A percentile compares a stretch with the other conserved stretches of the same genome.
Evolutionary conservation across 2,888 invertebrate species (phyloP).

Genomic region (Tetragonisca angustula): DNA sequence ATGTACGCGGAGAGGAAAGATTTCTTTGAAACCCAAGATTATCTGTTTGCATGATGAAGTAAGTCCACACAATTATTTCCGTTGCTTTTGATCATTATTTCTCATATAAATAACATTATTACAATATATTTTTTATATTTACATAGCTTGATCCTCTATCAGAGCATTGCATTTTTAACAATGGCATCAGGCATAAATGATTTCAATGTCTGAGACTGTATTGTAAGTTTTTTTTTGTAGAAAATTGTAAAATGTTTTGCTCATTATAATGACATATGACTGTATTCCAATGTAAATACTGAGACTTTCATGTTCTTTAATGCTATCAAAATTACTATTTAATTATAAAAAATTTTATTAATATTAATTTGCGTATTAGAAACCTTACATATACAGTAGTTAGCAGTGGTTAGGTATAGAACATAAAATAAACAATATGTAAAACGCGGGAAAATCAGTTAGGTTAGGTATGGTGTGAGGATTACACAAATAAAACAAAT

Average conservation of each 20-base stretch:
- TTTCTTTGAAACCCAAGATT: conserved; percentile 57
- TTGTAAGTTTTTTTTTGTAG: not conserved
- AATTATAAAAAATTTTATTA: not conserved
- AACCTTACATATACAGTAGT: not conserved
- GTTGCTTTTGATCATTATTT: conserved; percentile 20
- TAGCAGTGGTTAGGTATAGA: not conserved
- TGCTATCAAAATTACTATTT: not conserved
- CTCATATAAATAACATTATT: not conserved
- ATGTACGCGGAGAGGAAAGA: conserved; percentile 39
- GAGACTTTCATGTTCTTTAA: not conserved
- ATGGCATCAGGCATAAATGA: not conserved
- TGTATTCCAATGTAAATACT: not conserved
- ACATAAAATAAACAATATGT: conserved; percentile 18
- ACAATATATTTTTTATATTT: not conserved
- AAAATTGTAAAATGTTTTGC: not conserved
- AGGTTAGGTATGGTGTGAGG: conserved; percentile 57
- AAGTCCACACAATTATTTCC: conserved; percentile 62
- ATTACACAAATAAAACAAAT: conserved; percentile 27
- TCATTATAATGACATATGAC: not conserved
- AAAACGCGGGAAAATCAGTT: conserved; percentile 62
- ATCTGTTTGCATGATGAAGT: conserved; percentile 64
- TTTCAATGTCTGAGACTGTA: not conserved
- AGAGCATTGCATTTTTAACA: not conserved
- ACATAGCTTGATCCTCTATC: no score
- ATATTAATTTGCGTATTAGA: not conserved